Conservation (phyloP, 2,888 invertebrate genomes). For the Monoplex corrugatus region DNA sequence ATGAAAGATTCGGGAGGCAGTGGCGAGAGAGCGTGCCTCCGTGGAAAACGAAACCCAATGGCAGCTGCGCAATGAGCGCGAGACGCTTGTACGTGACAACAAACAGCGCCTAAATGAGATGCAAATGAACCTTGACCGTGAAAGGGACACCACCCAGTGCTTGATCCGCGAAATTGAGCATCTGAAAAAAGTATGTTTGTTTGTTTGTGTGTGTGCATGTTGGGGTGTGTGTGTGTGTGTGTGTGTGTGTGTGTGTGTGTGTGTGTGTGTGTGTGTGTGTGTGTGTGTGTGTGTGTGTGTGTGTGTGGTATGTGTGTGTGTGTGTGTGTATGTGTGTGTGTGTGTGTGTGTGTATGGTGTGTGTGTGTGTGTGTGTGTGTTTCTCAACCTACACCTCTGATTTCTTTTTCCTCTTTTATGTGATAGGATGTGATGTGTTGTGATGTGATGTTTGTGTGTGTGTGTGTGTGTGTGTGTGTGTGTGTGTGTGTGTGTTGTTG, state of each 20-base stretch:
- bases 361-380: neutral
- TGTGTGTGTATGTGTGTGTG: neutral
- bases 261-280: neutral
- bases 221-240: conserved; percentile 3
- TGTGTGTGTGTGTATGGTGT: neutral
- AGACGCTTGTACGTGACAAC: conserved; percentile 63
- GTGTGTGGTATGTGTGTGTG: neutral
- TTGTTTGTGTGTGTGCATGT: neutral
- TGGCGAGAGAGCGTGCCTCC: conserved; percentile 63
- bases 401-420: no score
- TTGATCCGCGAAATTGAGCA: conserved; percentile 66
- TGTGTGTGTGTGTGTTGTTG: no score
- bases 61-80: conserved; percentile 64
- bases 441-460: no score
- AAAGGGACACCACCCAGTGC: conserved; percentile 66
- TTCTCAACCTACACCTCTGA: no score
- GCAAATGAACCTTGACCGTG: conserved; percentile 66
- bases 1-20: conserved; percentile 67
- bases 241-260: conserved; percentile 16
- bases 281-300: neutral
- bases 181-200: conserved; percentile 65
- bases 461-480: no score
- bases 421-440: no score
- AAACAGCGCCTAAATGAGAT: conserved; percentile 65
- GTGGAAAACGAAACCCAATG: conserved; percentile 66